Evolutionary conservation across 2,888 invertebrate species (phyloP).

Genomic region (Blastobasis lacticolella): DNA sequence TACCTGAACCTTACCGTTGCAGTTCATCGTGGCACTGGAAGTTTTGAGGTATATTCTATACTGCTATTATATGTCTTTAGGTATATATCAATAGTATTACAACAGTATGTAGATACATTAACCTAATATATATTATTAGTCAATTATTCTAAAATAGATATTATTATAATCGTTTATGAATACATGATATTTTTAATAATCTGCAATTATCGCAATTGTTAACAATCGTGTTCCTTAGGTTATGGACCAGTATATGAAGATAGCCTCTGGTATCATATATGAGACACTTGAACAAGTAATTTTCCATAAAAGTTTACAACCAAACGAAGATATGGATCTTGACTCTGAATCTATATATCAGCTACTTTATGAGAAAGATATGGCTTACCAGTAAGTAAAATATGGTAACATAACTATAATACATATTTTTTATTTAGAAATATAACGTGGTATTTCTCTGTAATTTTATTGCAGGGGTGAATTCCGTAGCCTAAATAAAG

Average conservation of each 20-base stretch:
- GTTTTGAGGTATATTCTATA: constrained; percentile 63
- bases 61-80: too few relatives aligned
- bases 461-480: constrained; percentile 25
- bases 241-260: constrained; percentile 22
- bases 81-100: neutral
- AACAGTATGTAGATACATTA: neutral
- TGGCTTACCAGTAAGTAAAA: constrained; percentile 6
- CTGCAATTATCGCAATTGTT: neutral
- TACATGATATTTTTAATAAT: too few relatives aligned
- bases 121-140: neutral
- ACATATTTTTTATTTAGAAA: neutral
- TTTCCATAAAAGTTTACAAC: neutral
- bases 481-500: constrained; percentile 32
- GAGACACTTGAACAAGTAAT: neutral
- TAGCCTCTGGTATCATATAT: constrained; percentile 27
- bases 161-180: too few relatives aligned
- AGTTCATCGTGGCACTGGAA: constrained; percentile 75
- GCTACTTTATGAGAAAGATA: constrained; percentile 24
- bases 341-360: constrained; percentile 32
- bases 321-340: constrained; percentile 15
- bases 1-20: constrained; percentile 67
- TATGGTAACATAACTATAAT: neutral
- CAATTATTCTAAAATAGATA: neutral
- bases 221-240: constrained; percentile 20
- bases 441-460: neutral